Percentiles rank a stretch among this genome's conserved stretches.
Conservation (phyloP, 2,797 vertebrate species). For the Anolis apletophallus region DNA sequence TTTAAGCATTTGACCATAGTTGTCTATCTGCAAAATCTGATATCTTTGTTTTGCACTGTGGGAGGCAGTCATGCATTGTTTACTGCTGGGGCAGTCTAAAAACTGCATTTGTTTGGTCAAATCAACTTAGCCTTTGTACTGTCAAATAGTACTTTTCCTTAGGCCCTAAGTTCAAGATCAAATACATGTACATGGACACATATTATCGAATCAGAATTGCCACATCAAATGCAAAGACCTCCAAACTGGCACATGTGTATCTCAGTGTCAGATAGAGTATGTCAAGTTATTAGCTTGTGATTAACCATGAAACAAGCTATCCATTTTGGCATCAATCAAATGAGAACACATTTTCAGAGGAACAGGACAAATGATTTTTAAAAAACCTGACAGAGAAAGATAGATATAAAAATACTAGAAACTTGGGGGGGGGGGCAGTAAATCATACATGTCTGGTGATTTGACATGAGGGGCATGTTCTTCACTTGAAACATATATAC, state of each 20-base stretch:
- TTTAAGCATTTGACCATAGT: background rate
- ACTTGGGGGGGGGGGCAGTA: background rate
- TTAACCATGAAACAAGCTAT: background rate
- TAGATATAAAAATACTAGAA: constrained; percentile 15
- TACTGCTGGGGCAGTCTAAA: background rate
- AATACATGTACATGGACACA: background rate
- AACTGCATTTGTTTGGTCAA: background rate
- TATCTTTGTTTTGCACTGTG: background rate
- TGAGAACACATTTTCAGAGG: background rate
- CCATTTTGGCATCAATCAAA: background rate
- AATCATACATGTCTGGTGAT: background rate
- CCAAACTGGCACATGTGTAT: background rate
- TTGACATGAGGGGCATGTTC: background rate
- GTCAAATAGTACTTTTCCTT: background rate
- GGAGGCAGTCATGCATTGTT: background rate
- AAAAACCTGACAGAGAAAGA: background rate
- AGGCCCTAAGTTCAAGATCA: background rate
- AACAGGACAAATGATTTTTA: background rate
- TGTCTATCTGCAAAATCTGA: background rate
- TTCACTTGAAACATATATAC: background rate
- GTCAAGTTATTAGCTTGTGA: background rate
- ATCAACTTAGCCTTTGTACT: background rate
- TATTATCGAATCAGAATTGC: background rate
- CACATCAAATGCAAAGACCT: background rate
- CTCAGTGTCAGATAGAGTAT: background rate